Percentiles rank a stretch among this genome's conserved stretches.
Evolutionary conservation across 2,888 invertebrate genomes (phyloP).

Genomic region (Lasioglossum oenotherae): DNA sequence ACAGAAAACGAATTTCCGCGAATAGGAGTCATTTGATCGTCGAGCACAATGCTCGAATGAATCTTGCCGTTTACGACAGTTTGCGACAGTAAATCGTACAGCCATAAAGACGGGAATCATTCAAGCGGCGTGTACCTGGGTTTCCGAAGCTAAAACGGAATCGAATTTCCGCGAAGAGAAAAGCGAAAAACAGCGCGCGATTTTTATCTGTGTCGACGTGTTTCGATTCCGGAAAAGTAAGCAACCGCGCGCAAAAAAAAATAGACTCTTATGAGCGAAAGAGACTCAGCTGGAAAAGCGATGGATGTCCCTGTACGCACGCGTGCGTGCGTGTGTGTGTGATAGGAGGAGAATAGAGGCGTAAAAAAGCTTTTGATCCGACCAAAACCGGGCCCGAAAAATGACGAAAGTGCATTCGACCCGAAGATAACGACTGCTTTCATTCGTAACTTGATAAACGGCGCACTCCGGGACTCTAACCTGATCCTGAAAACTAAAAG

Average conservation of each 20-base stretch:
- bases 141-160: not conserved
- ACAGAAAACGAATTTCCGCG: not conserved
- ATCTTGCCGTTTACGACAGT: not conserved
- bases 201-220: not conserved
- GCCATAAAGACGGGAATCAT: conserved; percentile 10
- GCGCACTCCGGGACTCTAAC: conserved; percentile 34
- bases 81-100: not conserved
- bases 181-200: not conserved
- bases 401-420: conserved; percentile 44
- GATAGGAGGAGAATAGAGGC: not conserved
- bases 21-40: not conserved
- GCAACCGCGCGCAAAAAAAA: not conserved
- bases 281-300: not conserved
- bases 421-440: conserved; percentile 55
- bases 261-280: not conserved
- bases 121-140: not conserved
- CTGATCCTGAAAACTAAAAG: conserved; percentile 62
- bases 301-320: not conserved
- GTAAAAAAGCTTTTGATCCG: conserved; percentile 38
- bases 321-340: not conserved
- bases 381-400: conserved; percentile 36
- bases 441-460: conserved; percentile 62
- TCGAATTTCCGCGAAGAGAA: conserved; percentile 4
- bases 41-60: not conserved
- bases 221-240: not conserved